Evolutionary conservation across 2,113 vertebrate species (phyloP), one percentile per base, ranked within the genome.

Genomic region (Pelusios castaneus): DNA sequence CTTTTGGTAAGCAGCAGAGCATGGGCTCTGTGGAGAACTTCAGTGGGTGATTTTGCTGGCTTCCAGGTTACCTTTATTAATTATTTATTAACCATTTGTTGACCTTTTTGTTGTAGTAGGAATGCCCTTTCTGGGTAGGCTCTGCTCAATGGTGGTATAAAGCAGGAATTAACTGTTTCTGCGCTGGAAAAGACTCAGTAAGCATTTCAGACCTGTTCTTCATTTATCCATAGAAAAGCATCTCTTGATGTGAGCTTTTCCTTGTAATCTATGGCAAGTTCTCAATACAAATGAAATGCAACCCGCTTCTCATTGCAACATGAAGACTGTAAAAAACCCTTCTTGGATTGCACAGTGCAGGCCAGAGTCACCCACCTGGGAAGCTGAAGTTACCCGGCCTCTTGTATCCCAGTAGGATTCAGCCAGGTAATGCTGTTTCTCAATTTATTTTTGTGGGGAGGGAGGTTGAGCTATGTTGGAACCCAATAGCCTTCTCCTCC

Each of bases 1-100:
- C 95, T 97, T 88, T 89, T 54, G 95, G 96, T 82, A 93, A 81
- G 91, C 89, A 10, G 19, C 19, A 16, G 51, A 97, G 88, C 52
- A 2, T 94, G 92, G 89, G 63, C 77, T 92, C 91, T 2, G 0
- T 0, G 54, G 89, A 85, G 93, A 93, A 2, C 87, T n/a, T 25
- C 43, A 77, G 78, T 88, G n/a, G 0, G 0, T 27, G 3, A 41
- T 41, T 85, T 9, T 34, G 58, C 22, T 24, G 43, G 47, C 84
- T 27, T 77, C 84, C 91, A 21, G 6, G 0, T 2, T 6, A 58
- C 21, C 84, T 58, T 84, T 8, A 1, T 84, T 25, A 10, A 77
- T 24, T 25, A 29, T 24, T 83, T 51, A 54, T 47, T 51, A 10
- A 4, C 82, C 95, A 91, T 89, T 87, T 82, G 56, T 2, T 77